phyloP scores from a whole-genome alignment of 2,113 vertebrate species.

The Lates calcarifer region DNA sequence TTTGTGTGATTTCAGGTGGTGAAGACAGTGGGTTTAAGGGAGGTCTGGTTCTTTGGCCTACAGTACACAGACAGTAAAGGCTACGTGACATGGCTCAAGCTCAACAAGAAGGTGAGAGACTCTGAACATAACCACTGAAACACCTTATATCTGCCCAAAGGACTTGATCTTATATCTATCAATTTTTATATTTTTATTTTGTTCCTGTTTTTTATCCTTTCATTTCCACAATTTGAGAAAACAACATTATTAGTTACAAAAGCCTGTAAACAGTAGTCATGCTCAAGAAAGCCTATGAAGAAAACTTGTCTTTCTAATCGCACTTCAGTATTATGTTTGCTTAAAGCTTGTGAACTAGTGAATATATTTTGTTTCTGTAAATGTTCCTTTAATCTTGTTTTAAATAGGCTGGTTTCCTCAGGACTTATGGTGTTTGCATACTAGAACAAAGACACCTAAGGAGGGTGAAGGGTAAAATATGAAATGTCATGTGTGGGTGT shows the following conservation, averaged over 20 bases:
- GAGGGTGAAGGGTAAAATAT: neutral
- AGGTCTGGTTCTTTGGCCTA: conserved; percentile 98
- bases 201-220: conserved; percentile 8
- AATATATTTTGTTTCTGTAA: neutral
- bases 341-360: neutral
- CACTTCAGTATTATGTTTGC: conserved; percentile 19
- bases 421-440: neutral
- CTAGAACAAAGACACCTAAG: neutral
- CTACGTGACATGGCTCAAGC: conserved; percentile 96
- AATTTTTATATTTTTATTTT: neutral
- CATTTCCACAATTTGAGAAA: neutral
- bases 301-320: neutral
- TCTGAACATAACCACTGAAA: neutral
- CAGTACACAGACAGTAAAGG: conserved; percentile 98
- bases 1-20: conserved; percentile 88
- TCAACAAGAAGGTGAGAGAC: conserved; percentile 94
- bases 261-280: neutral
- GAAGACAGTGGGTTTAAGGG: conserved; percentile 97
- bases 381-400: neutral
- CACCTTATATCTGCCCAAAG: neutral
- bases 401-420: too few species aligned
- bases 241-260: neutral
- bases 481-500: neutral
- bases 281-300: neutral
- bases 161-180: neutral